Evolutionary conservation across 2,797 vertebrate species (phyloP).

Genomic region (Pogoniulus pusillus): DNA sequence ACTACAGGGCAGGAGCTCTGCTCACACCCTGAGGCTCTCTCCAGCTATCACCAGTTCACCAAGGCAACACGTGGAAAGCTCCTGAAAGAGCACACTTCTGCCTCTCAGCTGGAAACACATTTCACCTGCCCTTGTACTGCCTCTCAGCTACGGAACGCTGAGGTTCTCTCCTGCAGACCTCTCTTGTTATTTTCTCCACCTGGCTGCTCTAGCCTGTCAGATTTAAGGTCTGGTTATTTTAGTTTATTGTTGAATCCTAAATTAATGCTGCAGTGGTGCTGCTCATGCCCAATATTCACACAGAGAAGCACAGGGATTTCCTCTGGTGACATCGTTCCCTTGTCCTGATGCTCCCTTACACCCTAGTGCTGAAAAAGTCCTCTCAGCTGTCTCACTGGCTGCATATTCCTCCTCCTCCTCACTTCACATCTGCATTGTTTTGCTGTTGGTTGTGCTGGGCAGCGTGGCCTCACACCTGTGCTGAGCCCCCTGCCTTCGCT

Average conservation of each 20-base stretch:
- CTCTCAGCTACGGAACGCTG: not conserved
- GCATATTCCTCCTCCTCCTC: not conserved
- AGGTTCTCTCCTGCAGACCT: not conserved
- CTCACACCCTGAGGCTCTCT: not conserved
- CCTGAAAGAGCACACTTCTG: slow-evolving; percentile 8
- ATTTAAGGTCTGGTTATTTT: slow-evolving; percentile 48
- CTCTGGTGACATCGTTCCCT: not conserved
- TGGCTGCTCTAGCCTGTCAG: slow-evolving; percentile 51
- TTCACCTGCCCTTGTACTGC: slow-evolving; percentile 38
- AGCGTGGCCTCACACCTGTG: not conserved
- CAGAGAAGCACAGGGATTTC: not conserved
- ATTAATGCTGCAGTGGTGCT: not conserved
- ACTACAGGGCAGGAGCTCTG: not conserved
- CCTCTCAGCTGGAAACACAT: not conserved
- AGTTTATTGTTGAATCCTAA: slow-evolving; percentile 19
- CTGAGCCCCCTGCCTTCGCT: not conserved
- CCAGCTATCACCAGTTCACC: not conserved
- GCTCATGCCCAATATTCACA: slow-evolving; percentile 23
- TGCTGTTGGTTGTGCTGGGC: not conserved
- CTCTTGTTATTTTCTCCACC: slow-evolving; percentile 16
- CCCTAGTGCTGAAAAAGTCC: not conserved
- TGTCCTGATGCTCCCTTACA: not conserved
- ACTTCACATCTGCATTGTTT: not conserved
- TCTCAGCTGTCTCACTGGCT: not conserved
- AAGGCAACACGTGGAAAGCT: not conserved